These are phyloP conservation scores for Oryzias woworae DNA, from an alignment of 2,113 vertebrate species.

Conservation along the genomic window DNA sequence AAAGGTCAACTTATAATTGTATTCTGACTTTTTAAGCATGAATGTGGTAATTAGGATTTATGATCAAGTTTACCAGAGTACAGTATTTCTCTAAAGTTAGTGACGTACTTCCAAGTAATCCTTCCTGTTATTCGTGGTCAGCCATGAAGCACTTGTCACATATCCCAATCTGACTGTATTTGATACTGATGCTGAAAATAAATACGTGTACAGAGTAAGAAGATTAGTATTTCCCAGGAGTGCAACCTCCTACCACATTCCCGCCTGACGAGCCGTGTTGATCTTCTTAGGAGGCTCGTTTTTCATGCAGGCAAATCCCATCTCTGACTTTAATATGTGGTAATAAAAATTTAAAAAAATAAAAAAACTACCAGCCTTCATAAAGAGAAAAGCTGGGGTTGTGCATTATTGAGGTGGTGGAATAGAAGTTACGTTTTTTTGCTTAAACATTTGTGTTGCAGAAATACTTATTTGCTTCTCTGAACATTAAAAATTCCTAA, in stretches of 20 bases:
- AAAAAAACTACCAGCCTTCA: conserved; percentile 45
- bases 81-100: conserved; percentile 58
- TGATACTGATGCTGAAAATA: conserved; percentile 72
- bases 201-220: conserved; percentile 70
- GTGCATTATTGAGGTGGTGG: conserved; percentile 12
- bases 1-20: no score
- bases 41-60: conserved; percentile 10
- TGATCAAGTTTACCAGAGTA: conserved; percentile 53
- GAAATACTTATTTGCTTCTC: conserved; percentile 39
- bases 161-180: conserved; percentile 57
- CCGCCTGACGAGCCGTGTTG: conserved; percentile 47
- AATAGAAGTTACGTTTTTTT: conserved; percentile 24
- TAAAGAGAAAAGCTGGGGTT: conserved; percentile 23
- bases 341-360: conserved; percentile 44
- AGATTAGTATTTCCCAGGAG: conserved; percentile 74
- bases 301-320: conserved; percentile 57
- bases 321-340: conserved; percentile 41
- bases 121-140: conserved; percentile 65
- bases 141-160: conserved; percentile 61
- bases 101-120: conserved; percentile 65
- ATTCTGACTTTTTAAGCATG: no score
- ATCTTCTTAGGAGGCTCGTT: conserved; percentile 53
- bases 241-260: conserved; percentile 40
- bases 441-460: conserved; percentile 11
- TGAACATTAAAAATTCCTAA: conserved; percentile 7